Conservation (phyloP, 2,113 vertebrate genomes). For the Anhinga rufa region DNA sequence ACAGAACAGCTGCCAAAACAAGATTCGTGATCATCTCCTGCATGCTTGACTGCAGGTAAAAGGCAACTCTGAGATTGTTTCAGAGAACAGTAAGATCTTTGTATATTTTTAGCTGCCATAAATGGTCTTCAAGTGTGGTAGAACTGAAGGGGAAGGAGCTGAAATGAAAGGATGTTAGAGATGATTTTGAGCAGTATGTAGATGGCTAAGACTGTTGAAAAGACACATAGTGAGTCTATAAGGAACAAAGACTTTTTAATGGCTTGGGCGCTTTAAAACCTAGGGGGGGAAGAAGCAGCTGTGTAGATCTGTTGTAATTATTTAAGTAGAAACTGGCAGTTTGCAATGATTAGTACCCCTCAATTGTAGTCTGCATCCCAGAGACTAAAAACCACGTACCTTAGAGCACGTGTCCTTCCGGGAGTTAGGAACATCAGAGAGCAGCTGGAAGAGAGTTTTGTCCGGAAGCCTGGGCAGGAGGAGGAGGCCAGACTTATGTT, state of each 20-base stretch:
- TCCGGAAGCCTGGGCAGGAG: background rate
- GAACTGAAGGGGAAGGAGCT: background rate
- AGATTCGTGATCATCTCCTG: fast-evolving
- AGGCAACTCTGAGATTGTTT: background rate
- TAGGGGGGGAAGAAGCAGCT: background rate
- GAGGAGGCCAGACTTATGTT: background rate
- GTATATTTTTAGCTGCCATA: background rate
- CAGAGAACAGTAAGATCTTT: background rate
- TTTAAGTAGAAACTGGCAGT: background rate
- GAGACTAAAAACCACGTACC: background rate
- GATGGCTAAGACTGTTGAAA: background rate
- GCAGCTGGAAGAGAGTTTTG: background rate
- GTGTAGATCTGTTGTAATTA: background rate
- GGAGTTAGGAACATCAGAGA: background rate
- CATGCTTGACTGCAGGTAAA: background rate
- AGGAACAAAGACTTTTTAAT: background rate
- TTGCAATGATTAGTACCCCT: background rate
- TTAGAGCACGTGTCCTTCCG: background rate
- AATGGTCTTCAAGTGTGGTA: background rate
- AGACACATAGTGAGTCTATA: background rate
- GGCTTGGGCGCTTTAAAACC: background rate
- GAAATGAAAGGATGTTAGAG: background rate
- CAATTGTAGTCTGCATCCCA: background rate
- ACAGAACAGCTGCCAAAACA: background rate
- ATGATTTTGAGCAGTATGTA: background rate